These are phyloP conservation scores for Aphidius ervi DNA, from an alignment of 1,140 invertebrate species.

Conservation along the genomic window DNA sequence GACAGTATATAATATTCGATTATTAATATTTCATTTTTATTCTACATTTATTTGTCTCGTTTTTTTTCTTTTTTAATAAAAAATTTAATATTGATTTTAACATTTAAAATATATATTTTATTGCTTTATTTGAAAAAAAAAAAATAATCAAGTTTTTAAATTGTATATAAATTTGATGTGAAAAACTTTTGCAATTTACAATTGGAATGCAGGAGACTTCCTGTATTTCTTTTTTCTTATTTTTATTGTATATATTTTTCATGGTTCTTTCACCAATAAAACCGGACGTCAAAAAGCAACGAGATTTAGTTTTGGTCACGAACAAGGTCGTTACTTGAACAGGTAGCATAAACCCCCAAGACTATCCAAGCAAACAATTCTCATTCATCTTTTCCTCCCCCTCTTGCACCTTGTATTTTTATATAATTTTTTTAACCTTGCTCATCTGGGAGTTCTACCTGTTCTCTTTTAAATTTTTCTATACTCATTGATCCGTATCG, in stretches of 20 bases:
- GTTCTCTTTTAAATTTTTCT: slow-evolving; percentile 19
- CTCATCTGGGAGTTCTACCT: slow-evolving; percentile 8
- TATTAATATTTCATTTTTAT: no score
- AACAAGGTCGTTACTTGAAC: slow-evolving; percentile 28
- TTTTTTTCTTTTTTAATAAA: no score
- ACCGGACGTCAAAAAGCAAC: slow-evolving; percentile 22
- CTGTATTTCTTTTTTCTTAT: slow-evolving; percentile 14
- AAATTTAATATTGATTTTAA: no score
- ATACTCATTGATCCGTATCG: slow-evolving; percentile 14
- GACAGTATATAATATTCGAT: no score
- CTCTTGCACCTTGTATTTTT: not conserved
- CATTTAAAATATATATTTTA: no score
- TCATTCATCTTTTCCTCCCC: slow-evolving; percentile 28
- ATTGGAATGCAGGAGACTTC: slow-evolving; percentile 4
- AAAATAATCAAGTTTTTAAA: no score
- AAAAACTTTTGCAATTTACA: not conserved
- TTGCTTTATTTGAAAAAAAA: no score
- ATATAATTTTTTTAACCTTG: not conserved
- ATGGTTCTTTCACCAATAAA: not conserved
- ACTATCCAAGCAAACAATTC: slow-evolving; percentile 18
- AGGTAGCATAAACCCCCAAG: slow-evolving; percentile 19
- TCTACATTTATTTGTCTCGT: no score
- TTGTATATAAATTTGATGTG: no score
- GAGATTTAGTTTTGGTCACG: slow-evolving; percentile 30
- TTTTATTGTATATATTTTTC: slow-evolving; percentile 5